These are phyloP conservation scores for Heliornis fulica DNA, from an alignment of 2,113 vertebrate species.

Conservation along the genomic window DNA sequence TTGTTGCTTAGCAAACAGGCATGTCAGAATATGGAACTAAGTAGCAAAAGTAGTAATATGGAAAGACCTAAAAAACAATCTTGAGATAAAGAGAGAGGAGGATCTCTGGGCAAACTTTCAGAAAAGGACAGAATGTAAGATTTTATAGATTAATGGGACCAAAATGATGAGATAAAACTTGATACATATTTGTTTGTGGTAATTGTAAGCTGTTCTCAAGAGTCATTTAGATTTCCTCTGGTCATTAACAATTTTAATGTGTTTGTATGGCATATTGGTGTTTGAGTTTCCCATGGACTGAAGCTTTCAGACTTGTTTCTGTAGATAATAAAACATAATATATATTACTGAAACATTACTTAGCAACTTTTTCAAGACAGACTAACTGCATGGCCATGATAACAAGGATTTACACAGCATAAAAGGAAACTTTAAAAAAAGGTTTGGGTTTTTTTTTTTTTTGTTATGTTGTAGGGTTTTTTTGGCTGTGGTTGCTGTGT, in stretches of 20 bases:
- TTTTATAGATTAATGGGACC: background rate
- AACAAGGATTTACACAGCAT: background rate
- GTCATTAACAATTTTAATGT: constrained; percentile 55
- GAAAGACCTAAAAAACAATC: constrained; percentile 25
- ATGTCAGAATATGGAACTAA: constrained; percentile 11
- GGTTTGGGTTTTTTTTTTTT: too few relatives aligned
- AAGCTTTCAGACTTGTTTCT: background rate
- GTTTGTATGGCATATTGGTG: constrained; percentile 17
- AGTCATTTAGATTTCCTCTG: background rate
- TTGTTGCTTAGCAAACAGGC: constrained; percentile 25
- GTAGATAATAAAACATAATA: background rate
- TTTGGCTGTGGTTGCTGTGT: background rate
- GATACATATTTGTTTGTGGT: background rate
- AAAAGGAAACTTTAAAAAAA: background rate
- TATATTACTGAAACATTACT: background rate
- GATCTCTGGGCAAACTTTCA: background rate
- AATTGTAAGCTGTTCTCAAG: constrained; percentile 4
- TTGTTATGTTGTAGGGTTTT: background rate
- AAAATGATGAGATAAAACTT: constrained; percentile 31
- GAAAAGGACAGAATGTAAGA: constrained; percentile 19
- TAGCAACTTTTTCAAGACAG: background rate
- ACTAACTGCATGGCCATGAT: background rate
- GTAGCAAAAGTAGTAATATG: background rate
- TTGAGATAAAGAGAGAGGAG: background rate
- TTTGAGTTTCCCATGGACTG: background rate